Base-by-base conservation (phyloP, 2,888 invertebrate genomes). In the Erynnis tages region DNA sequence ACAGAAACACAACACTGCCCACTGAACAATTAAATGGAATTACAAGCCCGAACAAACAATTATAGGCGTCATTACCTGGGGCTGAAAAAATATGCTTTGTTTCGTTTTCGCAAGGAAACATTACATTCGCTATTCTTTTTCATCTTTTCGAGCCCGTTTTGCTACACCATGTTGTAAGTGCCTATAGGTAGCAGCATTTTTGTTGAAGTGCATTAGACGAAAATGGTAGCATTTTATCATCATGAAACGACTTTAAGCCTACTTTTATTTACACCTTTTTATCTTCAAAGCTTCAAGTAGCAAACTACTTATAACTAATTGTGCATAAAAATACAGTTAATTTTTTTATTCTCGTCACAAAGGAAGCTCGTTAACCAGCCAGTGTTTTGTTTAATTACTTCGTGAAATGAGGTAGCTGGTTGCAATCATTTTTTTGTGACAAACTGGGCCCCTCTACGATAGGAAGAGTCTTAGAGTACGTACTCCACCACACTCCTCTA, bases 201-300 rank as follows among this genome's bases (percentile, higher is more conserved):
- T 2, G 38, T 37, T 37, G 29, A 44, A 41, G 50, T 29, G 44
- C 19, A 44, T 52, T 44, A 50, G 29, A 44, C 27, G 37, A 35
- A 45, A 52, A 23, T 44, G 50, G 17, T 41, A 27, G 35, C 40
- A 43, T 43, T 43, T 43, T 35, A 50, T 43, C 41, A 43, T 21
- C 43, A 43, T 43, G 43, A 50, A 35, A 29, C 34, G 25, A n/a
- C n/a, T n/a, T n/a, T n/a, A n/a, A n/a, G 41, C 19, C 23, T 34
- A 16, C 34, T 49, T 41, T 49, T 27, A 49, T 49, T 49, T 41
- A 32, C 49, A 49, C 40, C 40, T 40, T 38, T 49, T 41, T 41
- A 49, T 40, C 23, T 49, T 49, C 34, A 17, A 13, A 49, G 27
- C 25, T 34, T n/a, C 19, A 17, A 49, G 32, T 32, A 49, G 32